Evolutionary conservation across 2,888 invertebrate genomes (phyloP).

Genomic region (Ornithoptera alexandrae): DNA sequence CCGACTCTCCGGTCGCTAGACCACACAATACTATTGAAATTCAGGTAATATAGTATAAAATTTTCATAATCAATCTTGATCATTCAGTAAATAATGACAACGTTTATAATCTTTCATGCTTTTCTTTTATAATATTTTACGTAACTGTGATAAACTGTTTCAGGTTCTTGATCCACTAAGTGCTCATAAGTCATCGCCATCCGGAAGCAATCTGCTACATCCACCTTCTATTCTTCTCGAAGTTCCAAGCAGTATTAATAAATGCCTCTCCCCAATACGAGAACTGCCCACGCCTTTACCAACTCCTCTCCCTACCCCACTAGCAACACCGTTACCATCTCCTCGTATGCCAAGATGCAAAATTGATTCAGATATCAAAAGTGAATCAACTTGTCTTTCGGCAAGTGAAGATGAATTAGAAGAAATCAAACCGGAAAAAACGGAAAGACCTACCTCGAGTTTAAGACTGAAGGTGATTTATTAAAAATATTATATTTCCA

Average conservation of each 20-base stretch:
- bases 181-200: conserved; percentile 80
- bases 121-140: background rate
- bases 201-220: conserved; percentile 81
- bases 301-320: conserved; percentile 81
- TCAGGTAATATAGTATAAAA: conserved; percentile 50
- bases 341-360: conserved; percentile 69
- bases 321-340: conserved; percentile 82
- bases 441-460: conserved; percentile 57
- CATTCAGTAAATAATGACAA: no score
- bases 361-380: conserved; percentile 55
- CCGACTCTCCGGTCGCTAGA: conserved; percentile 81
- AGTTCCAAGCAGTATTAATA: conserved; percentile 86
- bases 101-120: no score
- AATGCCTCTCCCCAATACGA: conserved; percentile 89
- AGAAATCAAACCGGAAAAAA: conserved; percentile 61
- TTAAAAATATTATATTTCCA: background rate
- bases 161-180: conserved; percentile 84
- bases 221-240: conserved; percentile 88
- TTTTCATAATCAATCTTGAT: no score
- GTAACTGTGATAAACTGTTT: conserved; percentile 25
- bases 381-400: conserved; percentile 57
- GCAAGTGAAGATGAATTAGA: conserved; percentile 73
- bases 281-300: conserved; percentile 88
- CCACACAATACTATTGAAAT: conserved; percentile 73
- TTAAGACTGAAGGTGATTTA: conserved; percentile 60